These are phyloP conservation scores for Cotesia glomerata DNA, from an alignment of 1,140 invertebrate species.

Conservation along the genomic window DNA sequence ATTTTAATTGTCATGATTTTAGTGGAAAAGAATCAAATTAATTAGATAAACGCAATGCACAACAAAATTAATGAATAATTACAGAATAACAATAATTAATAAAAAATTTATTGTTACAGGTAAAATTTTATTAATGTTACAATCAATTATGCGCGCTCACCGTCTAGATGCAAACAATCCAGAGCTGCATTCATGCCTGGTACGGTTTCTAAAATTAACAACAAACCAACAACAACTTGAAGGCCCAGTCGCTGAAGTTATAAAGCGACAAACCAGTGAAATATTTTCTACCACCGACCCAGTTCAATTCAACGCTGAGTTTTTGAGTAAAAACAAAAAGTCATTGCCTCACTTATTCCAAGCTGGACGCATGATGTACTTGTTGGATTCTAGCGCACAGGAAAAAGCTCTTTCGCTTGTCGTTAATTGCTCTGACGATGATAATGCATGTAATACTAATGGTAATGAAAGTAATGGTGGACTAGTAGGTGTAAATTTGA, in stretches of 20 bases:
- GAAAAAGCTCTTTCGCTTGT: slow-evolving; percentile 69
- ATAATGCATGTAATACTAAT: too few species aligned
- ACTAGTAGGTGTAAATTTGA: slow-evolving; percentile 64
- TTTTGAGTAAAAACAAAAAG: slow-evolving; percentile 67
- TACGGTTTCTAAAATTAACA: slow-evolving; percentile 74
- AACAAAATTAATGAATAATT: too few species aligned
- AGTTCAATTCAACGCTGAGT: slow-evolving; percentile 74
- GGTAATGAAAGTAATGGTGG: slow-evolving; percentile 47
- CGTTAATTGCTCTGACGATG: slow-evolving; percentile 59
- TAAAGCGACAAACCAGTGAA: slow-evolving; percentile 71
- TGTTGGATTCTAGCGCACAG: slow-evolving; percentile 69
- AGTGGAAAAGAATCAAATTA: too few species aligned
- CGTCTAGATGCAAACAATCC: slow-evolving; percentile 76
- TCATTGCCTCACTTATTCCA: slow-evolving; percentile 76
- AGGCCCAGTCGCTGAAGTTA: slow-evolving; percentile 73
- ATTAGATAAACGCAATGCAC: too few species aligned
- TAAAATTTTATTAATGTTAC: slow-evolving; percentile 85
- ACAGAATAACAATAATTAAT: background rate
- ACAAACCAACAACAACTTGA: slow-evolving; percentile 60
- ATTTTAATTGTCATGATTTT: too few species aligned
- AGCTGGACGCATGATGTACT: slow-evolving; percentile 75
- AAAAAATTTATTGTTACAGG: slow-evolving; percentile 61
- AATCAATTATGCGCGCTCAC: slow-evolving; percentile 87
- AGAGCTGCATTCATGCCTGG: slow-evolving; percentile 82
- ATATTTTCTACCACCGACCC: slow-evolving; percentile 71